Base-by-base conservation (phyloP, 2,113 vertebrate species). In the Phalacrocorax brasilianus region DNA sequence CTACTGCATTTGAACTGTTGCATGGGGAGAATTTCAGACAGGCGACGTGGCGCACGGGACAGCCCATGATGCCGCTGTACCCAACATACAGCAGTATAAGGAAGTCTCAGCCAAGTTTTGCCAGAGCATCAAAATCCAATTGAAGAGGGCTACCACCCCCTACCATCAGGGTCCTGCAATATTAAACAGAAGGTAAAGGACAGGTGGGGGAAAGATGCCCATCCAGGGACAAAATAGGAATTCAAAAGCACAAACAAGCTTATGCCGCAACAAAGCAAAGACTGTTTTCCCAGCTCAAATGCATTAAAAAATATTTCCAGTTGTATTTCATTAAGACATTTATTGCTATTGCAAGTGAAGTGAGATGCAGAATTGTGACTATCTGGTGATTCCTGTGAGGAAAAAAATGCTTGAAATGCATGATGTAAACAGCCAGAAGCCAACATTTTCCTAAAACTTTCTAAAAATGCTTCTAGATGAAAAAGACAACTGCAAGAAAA, bases 71-170 rank as follows among this genome's bases (percentile, higher is more conserved):
- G 40, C 38, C 38, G 26, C 50, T 22, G 14, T 9, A 8, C n/a
- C 0, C 15, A 24, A 28, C 3, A 4, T 5, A 66, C 0, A 2
- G 42, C 35, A 14, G 35, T 2, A 7, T 8, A 16, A 35, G 26
- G 19, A 32, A 12, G 15, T 8, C 61, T 35, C 5, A 12, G 14
- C 30, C 27, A n/a, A 15, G 35, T 33, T 93, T 33, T 72, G 63
- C 14, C 28, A 26, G 11, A 35, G 4, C 26, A 9, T 10, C 4
- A 30, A 91, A 71, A 30, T 2, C 4, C 12, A 50, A 52, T 8
- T 4, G n/a, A 35, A 62, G 26, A 40, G 53, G 47, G 33, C 30
- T 23, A 50, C 11, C 28, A 17, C 11, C 40, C 44, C 21, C 26
- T 10, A 10, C 7, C 40, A 11, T 28, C 11, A 32, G 32, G 5